Conservation (phyloP, 2,797 vertebrate genomes). For the Anableps anableps region DNA sequence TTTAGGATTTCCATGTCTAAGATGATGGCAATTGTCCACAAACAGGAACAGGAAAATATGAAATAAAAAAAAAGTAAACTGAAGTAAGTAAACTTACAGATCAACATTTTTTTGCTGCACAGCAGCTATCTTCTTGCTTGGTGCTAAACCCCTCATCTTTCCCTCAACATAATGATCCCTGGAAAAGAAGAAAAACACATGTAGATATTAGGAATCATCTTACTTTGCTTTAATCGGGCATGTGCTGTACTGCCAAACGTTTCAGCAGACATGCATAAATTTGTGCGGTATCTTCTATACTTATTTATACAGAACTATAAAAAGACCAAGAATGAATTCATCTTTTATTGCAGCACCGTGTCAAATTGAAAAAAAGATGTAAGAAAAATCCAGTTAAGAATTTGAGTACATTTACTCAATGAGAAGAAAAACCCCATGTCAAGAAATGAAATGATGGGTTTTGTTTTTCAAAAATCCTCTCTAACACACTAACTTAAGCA, state of each 20-base stretch:
- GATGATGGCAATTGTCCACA: background rate
- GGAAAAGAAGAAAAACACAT: slow-evolving; percentile 21
- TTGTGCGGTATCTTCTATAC: background rate
- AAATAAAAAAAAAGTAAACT: background rate
- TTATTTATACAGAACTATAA: background rate
- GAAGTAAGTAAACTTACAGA: slow-evolving; percentile 83
- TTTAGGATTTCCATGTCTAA: background rate
- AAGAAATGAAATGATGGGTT: too few relatives aligned
- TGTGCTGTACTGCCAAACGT: background rate
- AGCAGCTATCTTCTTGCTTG: slow-evolving; percentile 95
- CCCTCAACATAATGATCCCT: slow-evolving; percentile 98
- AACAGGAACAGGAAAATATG: background rate
- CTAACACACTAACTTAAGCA: too few relatives aligned
- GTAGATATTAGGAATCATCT: background rate
- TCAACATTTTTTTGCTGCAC: slow-evolving; percentile 96
- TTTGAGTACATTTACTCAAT: too few relatives aligned
- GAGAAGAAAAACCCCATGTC: too few relatives aligned
- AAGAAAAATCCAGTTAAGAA: too few relatives aligned
- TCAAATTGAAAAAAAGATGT: too few relatives aligned
- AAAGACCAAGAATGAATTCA: background rate
- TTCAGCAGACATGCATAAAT: background rate
- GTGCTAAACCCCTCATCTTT: slow-evolving; percentile 96
- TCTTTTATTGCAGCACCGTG: background rate
- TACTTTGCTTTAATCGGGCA: background rate
- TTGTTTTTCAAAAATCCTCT: too few relatives aligned